Conservation (phyloP, 2,113 vertebrate species). For the Lethenteron reissneri region DNA sequence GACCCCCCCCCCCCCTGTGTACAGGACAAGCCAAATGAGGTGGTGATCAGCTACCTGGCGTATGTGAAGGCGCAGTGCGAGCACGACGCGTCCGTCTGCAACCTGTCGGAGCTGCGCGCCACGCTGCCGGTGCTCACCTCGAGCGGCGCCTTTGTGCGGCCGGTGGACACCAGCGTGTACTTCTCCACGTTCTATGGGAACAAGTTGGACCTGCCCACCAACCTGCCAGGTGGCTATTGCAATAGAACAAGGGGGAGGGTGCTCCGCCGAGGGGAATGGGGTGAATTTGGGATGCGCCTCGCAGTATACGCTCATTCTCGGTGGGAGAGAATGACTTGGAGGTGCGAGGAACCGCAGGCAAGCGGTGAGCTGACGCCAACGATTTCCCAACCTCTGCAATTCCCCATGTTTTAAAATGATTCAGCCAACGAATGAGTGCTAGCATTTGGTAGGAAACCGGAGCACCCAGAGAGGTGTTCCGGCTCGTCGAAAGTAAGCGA, state of each 20-base stretch:
- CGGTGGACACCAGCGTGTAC: slow-evolving; percentile 20
- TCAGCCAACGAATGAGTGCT: too few relatives aligned
- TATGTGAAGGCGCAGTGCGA: slow-evolving; percentile 33
- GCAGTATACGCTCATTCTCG: too few relatives aligned
- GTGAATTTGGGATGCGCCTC: too few relatives aligned
- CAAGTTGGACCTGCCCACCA: slow-evolving; percentile 18
- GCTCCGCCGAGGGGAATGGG: too few relatives aligned
- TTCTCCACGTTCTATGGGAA: slow-evolving; percentile 31
- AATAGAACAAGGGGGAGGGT: neutral
- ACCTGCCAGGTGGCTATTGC: slow-evolving; percentile 24
- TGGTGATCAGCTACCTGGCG: slow-evolving; percentile 31
- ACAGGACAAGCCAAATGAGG: slow-evolving; percentile 22
- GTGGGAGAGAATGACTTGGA: too few relatives aligned
- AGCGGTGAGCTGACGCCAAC: too few relatives aligned
- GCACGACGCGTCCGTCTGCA: slow-evolving; percentile 12
- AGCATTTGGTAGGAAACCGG: too few relatives aligned
- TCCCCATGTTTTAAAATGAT: too few relatives aligned
- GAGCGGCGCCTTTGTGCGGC: slow-evolving; percentile 22
- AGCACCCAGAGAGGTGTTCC: too few relatives aligned
- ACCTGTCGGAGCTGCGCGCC: slow-evolving; percentile 14
- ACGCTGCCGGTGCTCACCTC: slow-evolving; percentile 28
- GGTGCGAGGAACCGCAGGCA: too few relatives aligned
- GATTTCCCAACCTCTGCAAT: too few relatives aligned
- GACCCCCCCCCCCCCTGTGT: neutral
- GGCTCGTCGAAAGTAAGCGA: too few relatives aligned